Evolutionary conservation across 2,888 invertebrate species (phyloP), one percentile per base, ranked within the genome.

Genomic region (Dioctria linearis): DNA sequence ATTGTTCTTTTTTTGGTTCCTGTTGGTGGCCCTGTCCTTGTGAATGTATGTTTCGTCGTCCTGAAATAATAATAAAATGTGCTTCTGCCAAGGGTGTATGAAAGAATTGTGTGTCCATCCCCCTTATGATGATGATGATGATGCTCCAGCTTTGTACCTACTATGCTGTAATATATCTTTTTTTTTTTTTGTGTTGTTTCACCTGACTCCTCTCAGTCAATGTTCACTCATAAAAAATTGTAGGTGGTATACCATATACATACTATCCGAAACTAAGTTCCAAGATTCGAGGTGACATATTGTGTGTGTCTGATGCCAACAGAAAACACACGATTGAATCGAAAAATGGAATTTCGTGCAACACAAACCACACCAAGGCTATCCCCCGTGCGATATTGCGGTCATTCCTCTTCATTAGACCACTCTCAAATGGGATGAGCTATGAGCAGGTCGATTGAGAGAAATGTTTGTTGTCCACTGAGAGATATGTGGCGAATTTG

Each of bases 381-480:
- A 66, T 42, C 66, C 4, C 42, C 25, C 25, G 25, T 25, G 8
- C 2, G 46, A 66, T 42, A 67, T 67, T 67, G 67, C 67, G 67
- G 46, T 67, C 67, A 67, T 67, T 67, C 67, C 67, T 67, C 67
- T 67, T 67, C 67, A 67, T 67, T 67, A 67, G 46, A 49, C 25
- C 25, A 9, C 11, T 67, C 46, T 67, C 46, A 42, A 25, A 46
- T 46, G 46, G 46, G 46, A 6, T 6, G 46, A 6, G 46, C 46
- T 46, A n/a, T n/a, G 46, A 8, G 5, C 46, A 6, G 5, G 46
- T 8, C 5, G 8, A 46, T 46, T 25, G 25, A 46, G 46, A 8
- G 5, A 46, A 46, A 5, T 46, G 46, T 46, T n/a, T 25, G 25
- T 25, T 25, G 25, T 25, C 25, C 25, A 25, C 25, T 25, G 25